A percentile compares a stretch with the other conserved stretches of the same genome.
phyloP scores from a whole-genome alignment of 2,888 invertebrate genomes.

The Pachliopta kotzebuea region DNA sequence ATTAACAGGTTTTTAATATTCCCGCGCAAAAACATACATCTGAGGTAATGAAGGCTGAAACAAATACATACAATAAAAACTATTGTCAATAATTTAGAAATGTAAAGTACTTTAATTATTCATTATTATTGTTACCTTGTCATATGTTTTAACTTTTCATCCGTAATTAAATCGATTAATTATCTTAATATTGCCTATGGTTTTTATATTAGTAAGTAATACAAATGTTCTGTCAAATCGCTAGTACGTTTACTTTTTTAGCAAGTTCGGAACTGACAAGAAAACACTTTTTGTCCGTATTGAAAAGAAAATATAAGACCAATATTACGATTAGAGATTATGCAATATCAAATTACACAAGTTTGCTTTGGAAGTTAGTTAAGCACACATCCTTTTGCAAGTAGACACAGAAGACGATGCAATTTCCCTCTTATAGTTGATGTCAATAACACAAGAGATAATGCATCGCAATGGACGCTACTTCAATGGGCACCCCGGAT shows the following conservation, averaged over 20 bases:
- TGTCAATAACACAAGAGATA: constrained; percentile 53
- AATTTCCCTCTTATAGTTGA: constrained; percentile 61
- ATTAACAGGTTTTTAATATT: constrained; percentile 44
- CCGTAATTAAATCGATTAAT: too few relatives aligned
- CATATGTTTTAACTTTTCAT: too few relatives aligned
- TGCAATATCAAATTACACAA: constrained; percentile 29
- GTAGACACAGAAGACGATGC: constrained; percentile 47
- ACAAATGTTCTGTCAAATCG: not conserved
- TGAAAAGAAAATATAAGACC: constrained; percentile 8
- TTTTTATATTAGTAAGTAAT: not conserved
- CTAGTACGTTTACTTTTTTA: not conserved
- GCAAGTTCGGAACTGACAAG: not conserved
- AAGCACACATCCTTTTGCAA: constrained; percentile 47
- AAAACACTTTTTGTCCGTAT: not conserved
- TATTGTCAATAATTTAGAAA: not conserved
- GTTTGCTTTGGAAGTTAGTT: constrained; percentile 32
- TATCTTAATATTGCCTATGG: too few relatives aligned
- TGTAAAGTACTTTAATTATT: not conserved
- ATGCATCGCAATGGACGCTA: constrained; percentile 51
- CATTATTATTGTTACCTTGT: too few relatives aligned
- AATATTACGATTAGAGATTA: constrained; percentile 13
- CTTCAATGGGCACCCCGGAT: constrained; percentile 75
- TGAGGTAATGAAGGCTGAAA: constrained; percentile 37
- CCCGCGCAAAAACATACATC: constrained; percentile 31
- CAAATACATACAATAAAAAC: not conserved